Base-by-base conservation (phyloP, 2,888 invertebrate genomes). In the Phragmatobia fuliginosa region DNA sequence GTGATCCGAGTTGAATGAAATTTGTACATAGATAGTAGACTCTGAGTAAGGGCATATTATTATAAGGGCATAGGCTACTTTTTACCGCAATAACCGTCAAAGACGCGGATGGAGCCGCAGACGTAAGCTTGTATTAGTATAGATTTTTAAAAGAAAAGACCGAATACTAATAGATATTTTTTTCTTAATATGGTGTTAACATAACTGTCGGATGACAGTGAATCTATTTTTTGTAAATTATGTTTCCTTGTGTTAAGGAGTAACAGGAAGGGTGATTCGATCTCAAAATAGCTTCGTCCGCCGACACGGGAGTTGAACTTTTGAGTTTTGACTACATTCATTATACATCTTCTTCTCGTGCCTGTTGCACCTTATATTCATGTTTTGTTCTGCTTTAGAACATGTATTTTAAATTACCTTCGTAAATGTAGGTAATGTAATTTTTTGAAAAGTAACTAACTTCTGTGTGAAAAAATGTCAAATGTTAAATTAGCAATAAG, bases 401-500 rank as follows among this genome's bases (percentile, higher is more conserved):
- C 10, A 36, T 11, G 33, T 36, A 36, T 36, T 14, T 56, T 25
- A 56, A 14, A 56, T 28, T 28, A 7, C n/a, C n/a, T n/a, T n/a
- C 2, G 28, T 28, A 41, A 41, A 41, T 18, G 41, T 33, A 60
- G 61, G 33, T 0, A 31, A 16, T 21, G 41, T 14, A 49, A 60
- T 0, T 41, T 66, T 45, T 49, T 10, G 0, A 21, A 65, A 36
- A 56, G 16, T 16, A 1, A 56, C 28, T 11, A 41, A 21, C 0
- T 8, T 18, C 31, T 31, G 62, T 31, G 41, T 21, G 62, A 36
- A 45, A 78, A 76, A 70, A 96, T 96, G 96, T 95, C 96, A 56
- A 96, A 96, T 79, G 96, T 97, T 67, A 96, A 96, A 87, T 95
- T 97, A 83, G 96, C 96, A 28, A 95, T 97, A 66, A 92, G 97